Conservation (phyloP, 2,113 vertebrate species). For the Irena cyanogastra region DNA sequence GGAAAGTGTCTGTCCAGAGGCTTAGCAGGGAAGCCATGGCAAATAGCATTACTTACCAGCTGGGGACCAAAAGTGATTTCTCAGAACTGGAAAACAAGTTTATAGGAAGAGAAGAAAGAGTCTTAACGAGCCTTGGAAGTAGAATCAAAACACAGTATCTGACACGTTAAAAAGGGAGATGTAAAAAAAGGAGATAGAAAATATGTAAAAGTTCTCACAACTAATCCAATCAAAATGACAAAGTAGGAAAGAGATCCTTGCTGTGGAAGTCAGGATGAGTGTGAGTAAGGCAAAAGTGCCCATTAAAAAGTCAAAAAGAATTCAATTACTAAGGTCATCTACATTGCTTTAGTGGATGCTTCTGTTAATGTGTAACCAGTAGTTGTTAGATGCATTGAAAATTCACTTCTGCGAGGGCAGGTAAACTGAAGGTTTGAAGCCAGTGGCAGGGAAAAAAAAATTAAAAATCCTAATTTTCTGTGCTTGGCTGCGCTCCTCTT, state of each 20-base stretch:
- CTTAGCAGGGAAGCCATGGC: background rate
- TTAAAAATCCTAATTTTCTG: background rate
- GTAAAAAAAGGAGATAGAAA: fast-evolving
- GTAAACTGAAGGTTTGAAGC: background rate
- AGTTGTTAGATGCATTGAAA: background rate
- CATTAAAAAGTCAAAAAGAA: background rate
- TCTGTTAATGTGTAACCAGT: background rate
- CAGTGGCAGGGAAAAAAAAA: background rate
- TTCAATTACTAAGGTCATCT: background rate
- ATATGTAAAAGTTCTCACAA: background rate
- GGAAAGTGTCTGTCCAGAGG: background rate
- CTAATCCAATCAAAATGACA: background rate
- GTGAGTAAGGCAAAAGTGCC: fast-evolving
- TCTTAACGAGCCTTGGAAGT: background rate
- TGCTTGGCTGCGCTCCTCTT: background rate
- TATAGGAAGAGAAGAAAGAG: background rate
- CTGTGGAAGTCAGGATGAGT: background rate
- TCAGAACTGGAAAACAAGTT: background rate
- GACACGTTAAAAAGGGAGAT: background rate
- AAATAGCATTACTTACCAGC: background rate
- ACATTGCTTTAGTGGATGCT: background rate
- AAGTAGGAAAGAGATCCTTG: background rate
- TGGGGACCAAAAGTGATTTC: background rate
- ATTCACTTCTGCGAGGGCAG: background rate
- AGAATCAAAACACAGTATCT: background rate